A percentile compares a stretch with the other conserved stretches of the same genome.
phyloP scores from a whole-genome alignment of 2,113 vertebrate species.

The Atrichornis clamosus region DNA sequence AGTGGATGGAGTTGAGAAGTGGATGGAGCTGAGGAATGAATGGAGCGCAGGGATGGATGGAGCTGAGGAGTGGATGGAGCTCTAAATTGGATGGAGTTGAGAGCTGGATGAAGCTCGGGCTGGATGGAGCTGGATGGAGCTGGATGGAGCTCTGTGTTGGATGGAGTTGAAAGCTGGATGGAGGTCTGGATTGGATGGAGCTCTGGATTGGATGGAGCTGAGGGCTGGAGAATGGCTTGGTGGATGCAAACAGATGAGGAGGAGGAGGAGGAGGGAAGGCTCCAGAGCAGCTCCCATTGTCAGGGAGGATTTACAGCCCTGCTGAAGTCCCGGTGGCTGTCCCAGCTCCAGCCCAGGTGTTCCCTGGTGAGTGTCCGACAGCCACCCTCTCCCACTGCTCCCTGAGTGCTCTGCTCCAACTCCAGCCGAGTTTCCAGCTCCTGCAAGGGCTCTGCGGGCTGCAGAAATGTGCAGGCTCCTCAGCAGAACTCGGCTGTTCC shows the following conservation, averaged over 20 bases:
- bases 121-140: neutral
- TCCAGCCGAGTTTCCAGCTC: neutral
- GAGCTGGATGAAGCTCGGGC: fast-evolving
- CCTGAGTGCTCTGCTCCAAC: neutral
- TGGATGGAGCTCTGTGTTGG: neutral
- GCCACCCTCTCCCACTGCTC: fast-evolving
- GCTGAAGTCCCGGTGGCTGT: fast-evolving
- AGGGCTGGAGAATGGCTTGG: neutral
- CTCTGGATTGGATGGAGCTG: neutral
- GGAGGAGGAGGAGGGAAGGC: neutral
- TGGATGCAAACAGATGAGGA: neutral
- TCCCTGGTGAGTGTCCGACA: fast-evolving
- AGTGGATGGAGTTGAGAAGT: neutral
- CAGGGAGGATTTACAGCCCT: fast-evolving
- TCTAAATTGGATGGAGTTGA: neutral
- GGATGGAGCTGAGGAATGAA: neutral
- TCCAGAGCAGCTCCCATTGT: neutral
- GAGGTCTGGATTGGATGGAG: too few species aligned
- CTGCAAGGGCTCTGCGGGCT: neutral
- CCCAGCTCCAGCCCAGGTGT: neutral
- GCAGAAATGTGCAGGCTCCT: fast-evolving
- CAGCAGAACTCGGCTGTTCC: fast-evolving
- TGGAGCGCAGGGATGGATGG: neutral
- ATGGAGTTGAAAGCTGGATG: neutral
- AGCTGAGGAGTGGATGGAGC: neutral